Conservation (phyloP, 2,888 invertebrate species). For the Mythimna pallens region DNA sequence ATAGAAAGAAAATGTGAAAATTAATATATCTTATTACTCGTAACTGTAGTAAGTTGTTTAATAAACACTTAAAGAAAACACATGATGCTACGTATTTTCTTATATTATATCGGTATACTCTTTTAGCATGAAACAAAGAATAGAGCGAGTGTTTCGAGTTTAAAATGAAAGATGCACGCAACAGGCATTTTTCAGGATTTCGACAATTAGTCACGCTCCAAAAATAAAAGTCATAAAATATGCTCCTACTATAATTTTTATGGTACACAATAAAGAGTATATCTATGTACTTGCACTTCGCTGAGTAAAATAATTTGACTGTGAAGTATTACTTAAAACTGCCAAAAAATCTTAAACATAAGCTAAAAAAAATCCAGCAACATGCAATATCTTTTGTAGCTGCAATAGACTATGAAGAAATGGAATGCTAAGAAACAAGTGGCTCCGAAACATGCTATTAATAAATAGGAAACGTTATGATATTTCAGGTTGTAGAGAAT, state of each 20-base stretch:
- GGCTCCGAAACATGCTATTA: too few species aligned
- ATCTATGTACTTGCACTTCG: background rate
- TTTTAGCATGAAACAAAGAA: background rate
- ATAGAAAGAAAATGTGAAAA: too few species aligned
- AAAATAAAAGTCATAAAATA: constrained; percentile 25
- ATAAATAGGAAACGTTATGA: too few species aligned
- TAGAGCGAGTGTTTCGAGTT: background rate
- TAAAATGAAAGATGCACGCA: background rate
- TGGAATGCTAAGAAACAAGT: constrained; percentile 12
- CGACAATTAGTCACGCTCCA: constrained; percentile 27
- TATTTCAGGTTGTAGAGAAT: too few species aligned
- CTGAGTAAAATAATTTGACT: constrained; percentile 9
- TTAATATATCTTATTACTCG: too few species aligned
- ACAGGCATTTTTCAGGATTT: background rate
- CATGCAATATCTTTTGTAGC: constrained; percentile 29
- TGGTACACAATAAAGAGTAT: too few species aligned
- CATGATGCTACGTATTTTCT: too few species aligned
- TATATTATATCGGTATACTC: too few species aligned
- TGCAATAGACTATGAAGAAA: constrained; percentile 26
- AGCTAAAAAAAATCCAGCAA: constrained; percentile 12
- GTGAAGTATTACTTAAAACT: constrained; percentile 34
- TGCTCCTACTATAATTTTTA: too few species aligned
- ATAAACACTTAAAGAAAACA: too few species aligned
- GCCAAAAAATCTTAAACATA: constrained; percentile 37
- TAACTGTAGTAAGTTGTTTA: too few species aligned